A percentile compares a stretch with the other conserved stretches of the same genome.
Conservation (phyloP, 2,888 invertebrate species). For the Limnephilus marmoratus region DNA sequence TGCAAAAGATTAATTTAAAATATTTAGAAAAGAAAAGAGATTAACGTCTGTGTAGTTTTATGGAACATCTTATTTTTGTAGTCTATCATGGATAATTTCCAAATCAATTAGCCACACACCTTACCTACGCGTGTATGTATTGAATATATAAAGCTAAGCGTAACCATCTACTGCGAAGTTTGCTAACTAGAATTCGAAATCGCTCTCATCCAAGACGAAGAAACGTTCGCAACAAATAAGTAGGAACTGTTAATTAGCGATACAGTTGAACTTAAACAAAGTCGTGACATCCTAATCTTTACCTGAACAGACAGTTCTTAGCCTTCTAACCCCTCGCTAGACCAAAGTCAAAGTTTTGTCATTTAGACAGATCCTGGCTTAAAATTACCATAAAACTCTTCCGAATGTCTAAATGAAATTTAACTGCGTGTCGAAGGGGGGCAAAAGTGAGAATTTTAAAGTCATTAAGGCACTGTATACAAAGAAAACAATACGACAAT, state of each 20-base stretch:
- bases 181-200: background rate
- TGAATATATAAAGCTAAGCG: background rate
- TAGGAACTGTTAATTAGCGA: conserved; percentile 38
- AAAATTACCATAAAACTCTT: conserved; percentile 62
- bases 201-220: background rate
- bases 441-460: conserved; percentile 45
- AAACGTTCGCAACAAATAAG: conserved; percentile 10
- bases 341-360: conserved; percentile 42
- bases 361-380: conserved; percentile 49
- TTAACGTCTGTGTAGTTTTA: too few species aligned
- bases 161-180: background rate
- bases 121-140: background rate
- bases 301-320: conserved; percentile 39
- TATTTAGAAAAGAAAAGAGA: too few species aligned
- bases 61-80: background rate
- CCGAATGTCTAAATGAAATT: conserved; percentile 44
- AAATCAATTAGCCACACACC: background rate
- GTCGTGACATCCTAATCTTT: conserved; percentile 43
- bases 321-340: conserved; percentile 10
- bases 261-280: conserved; percentile 27
- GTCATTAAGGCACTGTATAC: conserved; percentile 51
- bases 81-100: background rate
- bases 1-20: background rate
- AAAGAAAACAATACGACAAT: conserved; percentile 59
- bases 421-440: conserved; percentile 39